These are phyloP conservation scores for Actinemys pallida DNA, from an alignment of 2,113 vertebrate genomes.

Conservation along the genomic window DNA sequence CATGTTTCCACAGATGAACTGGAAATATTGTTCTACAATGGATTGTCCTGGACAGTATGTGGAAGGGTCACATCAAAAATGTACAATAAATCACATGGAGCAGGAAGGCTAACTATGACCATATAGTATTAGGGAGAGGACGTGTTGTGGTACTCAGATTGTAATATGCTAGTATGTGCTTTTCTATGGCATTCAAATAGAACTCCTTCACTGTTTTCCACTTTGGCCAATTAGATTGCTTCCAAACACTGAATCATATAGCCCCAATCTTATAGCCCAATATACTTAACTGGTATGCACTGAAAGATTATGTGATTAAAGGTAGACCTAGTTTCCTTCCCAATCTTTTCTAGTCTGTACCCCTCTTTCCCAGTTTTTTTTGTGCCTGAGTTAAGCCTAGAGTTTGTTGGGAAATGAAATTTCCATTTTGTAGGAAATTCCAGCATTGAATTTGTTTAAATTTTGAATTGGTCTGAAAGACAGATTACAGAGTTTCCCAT, in stretches of 20 bases:
- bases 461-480: background rate
- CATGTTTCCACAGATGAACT: background rate
- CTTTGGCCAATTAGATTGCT: background rate
- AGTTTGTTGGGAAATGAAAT: background rate
- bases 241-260: background rate
- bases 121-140: background rate
- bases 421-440: background rate
- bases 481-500: background rate
- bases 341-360: background rate
- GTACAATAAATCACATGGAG: background rate
- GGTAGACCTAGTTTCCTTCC: no score
- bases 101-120: background rate
- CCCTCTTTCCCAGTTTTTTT: background rate
- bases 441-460: background rate
- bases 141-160: background rate
- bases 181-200: background rate
- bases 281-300: background rate
- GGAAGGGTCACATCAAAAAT: background rate
- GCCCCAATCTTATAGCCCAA: background rate
- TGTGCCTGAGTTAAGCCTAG: background rate
- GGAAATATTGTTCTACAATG: background rate
- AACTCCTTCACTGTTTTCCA: background rate
- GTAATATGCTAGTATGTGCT: background rate
- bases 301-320: background rate
- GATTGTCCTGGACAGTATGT: background rate